Evolutionary conservation across 2,888 invertebrate genomes (phyloP).

Genomic region (Drosophila austrosaltans): DNA sequence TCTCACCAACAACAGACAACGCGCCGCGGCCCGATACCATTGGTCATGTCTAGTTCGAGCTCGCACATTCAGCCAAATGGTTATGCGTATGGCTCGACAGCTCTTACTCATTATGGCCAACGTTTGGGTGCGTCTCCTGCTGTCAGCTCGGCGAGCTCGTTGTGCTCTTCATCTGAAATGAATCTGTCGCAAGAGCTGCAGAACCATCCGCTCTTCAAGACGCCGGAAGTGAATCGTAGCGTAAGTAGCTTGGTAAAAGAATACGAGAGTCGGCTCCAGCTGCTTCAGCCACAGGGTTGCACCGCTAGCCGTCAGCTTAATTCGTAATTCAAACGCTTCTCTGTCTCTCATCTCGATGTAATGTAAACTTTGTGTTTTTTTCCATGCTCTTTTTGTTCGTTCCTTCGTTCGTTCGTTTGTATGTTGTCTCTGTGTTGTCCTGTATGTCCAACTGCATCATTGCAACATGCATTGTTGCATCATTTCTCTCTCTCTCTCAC

Average conservation of each 20-base stretch:
- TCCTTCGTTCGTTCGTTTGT: conserved; percentile 36
- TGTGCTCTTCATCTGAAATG: conserved; percentile 84
- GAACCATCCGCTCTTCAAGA: conserved; percentile 84
- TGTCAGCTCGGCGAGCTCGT: conserved; percentile 83
- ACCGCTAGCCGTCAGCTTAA: conserved; percentile 42
- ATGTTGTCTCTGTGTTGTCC: conserved; percentile 40
- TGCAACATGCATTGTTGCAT: conserved; percentile 23
- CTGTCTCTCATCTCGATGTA: conserved; percentile 46
- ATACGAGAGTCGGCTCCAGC: conserved; percentile 62
- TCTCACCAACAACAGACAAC: conserved; percentile 32
- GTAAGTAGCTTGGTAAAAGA: conserved; percentile 84
- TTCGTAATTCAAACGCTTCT: conserved; percentile 23
- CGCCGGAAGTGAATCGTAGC: conserved; percentile 87
- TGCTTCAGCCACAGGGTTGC: conserved; percentile 26
- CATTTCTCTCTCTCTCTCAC: conserved; percentile 35
- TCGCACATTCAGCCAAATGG: conserved; percentile 81
- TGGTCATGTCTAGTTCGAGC: conserved; percentile 82
- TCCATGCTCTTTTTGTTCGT: conserved; percentile 53
- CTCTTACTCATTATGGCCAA: conserved; percentile 74
- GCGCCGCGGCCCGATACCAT: conserved; percentile 64
- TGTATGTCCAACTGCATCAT: conserved; percentile 34
- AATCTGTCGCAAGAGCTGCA: conserved; percentile 86
- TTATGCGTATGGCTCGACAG: conserved; percentile 67
- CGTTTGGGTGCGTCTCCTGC: conserved; percentile 82
- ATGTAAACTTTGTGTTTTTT: conserved; percentile 49